Evolutionary conservation across 2,797 vertebrate species (phyloP).

Genomic region (Galaxias olidus): DNA sequence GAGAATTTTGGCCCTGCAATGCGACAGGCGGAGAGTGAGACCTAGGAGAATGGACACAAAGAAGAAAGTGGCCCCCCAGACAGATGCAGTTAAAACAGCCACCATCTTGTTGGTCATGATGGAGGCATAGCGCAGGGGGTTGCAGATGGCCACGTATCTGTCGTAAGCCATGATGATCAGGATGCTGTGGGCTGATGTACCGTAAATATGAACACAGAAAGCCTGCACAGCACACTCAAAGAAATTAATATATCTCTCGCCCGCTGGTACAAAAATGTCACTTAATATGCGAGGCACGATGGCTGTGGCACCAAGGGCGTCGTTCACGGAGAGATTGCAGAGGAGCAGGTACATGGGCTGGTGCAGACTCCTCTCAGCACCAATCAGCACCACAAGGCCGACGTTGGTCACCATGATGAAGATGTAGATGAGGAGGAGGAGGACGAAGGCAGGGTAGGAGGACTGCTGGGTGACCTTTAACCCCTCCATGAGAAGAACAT

Average conservation of each 20-base stretch:
- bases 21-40: slow-evolving; percentile 63
- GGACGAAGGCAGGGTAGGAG: slow-evolving; percentile 32
- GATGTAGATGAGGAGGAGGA: slow-evolving; percentile 33
- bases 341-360: slow-evolving; percentile 76
- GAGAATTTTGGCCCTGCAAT: slow-evolving; percentile 63
- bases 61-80: slow-evolving; percentile 47
- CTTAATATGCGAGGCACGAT: slow-evolving; percentile 67
- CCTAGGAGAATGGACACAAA: slow-evolving; percentile 63
- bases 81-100: slow-evolving; percentile 41
- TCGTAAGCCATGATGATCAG: slow-evolving; percentile 81
- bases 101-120: slow-evolving; percentile 65
- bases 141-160: slow-evolving; percentile 77
- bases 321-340: slow-evolving; percentile 65
- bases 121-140: slow-evolving; percentile 67
- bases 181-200: slow-evolving; percentile 64
- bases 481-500: slow-evolving; percentile 34
- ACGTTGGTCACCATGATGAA: slow-evolving; percentile 36
- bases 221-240: slow-evolving; percentile 71
- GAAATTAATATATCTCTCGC: slow-evolving; percentile 68
- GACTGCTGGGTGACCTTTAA: slow-evolving; percentile 27
- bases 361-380: slow-evolving; percentile 52
- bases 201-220: slow-evolving; percentile 73
- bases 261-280: slow-evolving; percentile 58
- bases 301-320: slow-evolving; percentile 66
- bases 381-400: slow-evolving; percentile 33